Conservation (phyloP, 1,140 invertebrate species). For the Eumaeus atala region DNA sequence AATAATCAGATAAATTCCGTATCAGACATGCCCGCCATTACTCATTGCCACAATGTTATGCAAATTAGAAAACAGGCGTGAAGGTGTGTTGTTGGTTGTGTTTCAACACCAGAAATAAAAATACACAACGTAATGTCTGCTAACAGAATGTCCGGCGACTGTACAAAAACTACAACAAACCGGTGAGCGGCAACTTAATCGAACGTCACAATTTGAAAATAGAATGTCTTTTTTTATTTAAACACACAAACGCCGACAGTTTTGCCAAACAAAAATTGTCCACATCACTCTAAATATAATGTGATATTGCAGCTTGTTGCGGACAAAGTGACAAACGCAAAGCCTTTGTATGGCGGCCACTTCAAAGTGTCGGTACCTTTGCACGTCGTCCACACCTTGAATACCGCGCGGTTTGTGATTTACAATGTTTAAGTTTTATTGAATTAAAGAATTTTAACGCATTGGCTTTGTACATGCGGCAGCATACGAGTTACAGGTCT, state of each 20-base stretch:
- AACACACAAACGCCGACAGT: conserved; percentile 7
- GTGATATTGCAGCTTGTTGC: neutral
- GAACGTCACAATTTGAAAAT: conserved; percentile 7
- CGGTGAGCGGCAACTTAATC: neutral
- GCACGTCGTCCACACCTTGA: neutral
- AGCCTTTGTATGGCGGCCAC: neutral
- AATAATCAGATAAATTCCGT: no score
- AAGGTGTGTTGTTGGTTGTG: no score
- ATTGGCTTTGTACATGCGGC: no score
- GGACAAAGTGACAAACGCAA: neutral
- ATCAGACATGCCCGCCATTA: no score
- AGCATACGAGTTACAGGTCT: no score
- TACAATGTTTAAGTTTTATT: conserved; percentile 9
- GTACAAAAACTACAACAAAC: no score
- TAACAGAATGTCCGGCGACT: no score
- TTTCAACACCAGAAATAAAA: no score
- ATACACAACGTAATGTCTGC: no score
- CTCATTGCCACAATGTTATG: no score
- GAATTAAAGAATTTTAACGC: no score
- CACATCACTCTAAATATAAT: conserved; percentile 5
- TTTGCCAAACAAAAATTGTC: conserved; percentile 10
- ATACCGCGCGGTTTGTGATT: neutral
- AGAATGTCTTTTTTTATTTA: conserved; percentile 1
- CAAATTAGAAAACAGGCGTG: no score
- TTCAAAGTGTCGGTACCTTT: conserved; percentile 4